Evolutionary conservation across 2,113 vertebrate genomes (phyloP).

Genomic region (Myocastor coypus): DNA sequence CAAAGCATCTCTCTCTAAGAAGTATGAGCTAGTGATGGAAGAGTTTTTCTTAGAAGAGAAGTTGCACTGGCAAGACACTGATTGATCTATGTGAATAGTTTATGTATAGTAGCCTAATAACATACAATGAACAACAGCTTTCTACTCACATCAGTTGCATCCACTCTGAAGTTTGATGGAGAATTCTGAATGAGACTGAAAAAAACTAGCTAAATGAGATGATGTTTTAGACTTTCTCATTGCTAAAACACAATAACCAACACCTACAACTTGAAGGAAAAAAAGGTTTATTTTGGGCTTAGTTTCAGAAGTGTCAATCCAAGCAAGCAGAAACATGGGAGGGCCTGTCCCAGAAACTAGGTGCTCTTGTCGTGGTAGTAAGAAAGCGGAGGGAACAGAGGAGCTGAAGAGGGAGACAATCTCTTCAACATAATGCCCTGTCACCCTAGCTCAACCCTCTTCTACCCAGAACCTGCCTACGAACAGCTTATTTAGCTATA

Average conservation of each 20-base stretch:
- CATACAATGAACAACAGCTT: not conserved
- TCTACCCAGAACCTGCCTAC: not conserved
- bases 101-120: not conserved
- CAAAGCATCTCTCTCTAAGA: not conserved
- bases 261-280: not conserved
- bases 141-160: not conserved
- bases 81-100: not conserved
- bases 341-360: not conserved
- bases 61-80: not conserved
- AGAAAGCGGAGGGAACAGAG: not conserved
- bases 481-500: not conserved
- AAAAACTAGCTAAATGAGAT: not conserved
- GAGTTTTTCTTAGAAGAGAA: not conserved
- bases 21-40: not conserved
- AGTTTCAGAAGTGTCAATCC: not conserved
- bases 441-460: not conserved
- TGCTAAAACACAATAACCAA: not conserved
- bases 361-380: not conserved
- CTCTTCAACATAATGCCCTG: not conserved
- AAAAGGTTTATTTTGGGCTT: not conserved
- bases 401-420: too few relatives aligned
- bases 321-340: not conserved
- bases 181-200: not conserved
- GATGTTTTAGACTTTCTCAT: not conserved
- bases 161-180: not conserved